Percentiles rank a stretch among this genome's conserved stretches.
These are phyloP conservation scores for Nannobrachium achirus DNA, from an alignment of 2,113 vertebrate species.

Conservation along the genomic window DNA sequence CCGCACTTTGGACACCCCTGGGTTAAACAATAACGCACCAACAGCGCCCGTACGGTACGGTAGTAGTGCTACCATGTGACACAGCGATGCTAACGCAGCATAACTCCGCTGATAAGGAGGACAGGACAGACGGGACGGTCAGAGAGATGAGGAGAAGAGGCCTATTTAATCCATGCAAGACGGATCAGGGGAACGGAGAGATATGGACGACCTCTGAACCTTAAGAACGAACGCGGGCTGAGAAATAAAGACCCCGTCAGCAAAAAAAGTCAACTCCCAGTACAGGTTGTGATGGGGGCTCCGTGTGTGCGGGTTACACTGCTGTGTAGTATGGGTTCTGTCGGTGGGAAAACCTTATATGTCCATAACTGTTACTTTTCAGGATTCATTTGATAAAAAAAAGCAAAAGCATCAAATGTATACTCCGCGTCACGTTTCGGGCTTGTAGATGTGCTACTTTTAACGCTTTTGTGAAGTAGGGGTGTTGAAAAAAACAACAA, in stretches of 20 bases:
- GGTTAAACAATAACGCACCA: neutral
- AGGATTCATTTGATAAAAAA: no score
- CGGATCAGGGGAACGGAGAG: slow-evolving; percentile 11
- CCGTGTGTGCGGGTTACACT: slow-evolving; percentile 25
- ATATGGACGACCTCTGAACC: slow-evolving; percentile 40
- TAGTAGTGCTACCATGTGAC: no score
- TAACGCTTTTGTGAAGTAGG: no score
- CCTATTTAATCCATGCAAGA: slow-evolving; percentile 44
- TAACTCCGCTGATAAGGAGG: neutral
- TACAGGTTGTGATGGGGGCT: slow-evolving; percentile 36
- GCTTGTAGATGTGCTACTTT: no score
- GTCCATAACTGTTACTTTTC: no score
- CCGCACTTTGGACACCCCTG: no score
- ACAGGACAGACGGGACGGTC: slow-evolving; percentile 19
- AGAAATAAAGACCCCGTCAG: slow-evolving; percentile 51
- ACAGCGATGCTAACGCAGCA: slow-evolving; percentile 32
- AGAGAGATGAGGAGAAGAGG: slow-evolving; percentile 19
- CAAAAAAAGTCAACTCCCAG: slow-evolving; percentile 40
- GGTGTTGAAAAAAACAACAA: no score
- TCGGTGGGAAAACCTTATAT: no score
- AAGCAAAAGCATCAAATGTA: no score
- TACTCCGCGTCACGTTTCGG: no score
- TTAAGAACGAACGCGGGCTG: slow-evolving; percentile 12
- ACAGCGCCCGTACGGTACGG: neutral
- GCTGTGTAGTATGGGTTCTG: no score